Evolutionary conservation across 2,888 invertebrate species (phyloP), one percentile per base, ranked within the genome.

Genomic region (Synanthedon andrenaeformis): DNA sequence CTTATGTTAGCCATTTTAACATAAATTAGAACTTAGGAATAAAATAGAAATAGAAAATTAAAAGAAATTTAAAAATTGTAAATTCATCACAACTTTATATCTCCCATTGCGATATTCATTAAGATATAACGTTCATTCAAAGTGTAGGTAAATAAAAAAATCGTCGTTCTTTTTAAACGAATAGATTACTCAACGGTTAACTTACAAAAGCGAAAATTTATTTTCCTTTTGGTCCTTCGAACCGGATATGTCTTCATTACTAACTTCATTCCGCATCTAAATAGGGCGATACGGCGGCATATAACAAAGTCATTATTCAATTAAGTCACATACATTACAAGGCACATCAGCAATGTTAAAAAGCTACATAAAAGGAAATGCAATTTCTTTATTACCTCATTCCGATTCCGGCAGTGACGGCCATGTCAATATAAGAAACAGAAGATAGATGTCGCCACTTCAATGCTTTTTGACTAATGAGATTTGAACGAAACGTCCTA

Each of bases 361-460:
- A 66, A 66, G 64, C 59, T 69, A 72, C 74, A 65, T 73, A 74
- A 66, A 76, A 70, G 64, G 72, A 67, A 66, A 65, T 62, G 72
- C 76, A 76, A 79, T 79, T 79, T 76, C 79, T 79, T 78, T 77
- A 79, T 76, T 76, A 76, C 71, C 72, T 74, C 75, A 76, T 76
- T 78, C 60, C 64, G 60, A 76, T 76, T 74, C 76, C 57, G 62
- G 51, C 66, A 59, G 69, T 67, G 70, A 70, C 65, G 69, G 66
- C 66, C 68, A 69, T 72, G 76, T 77, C 72, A 72, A 78, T 77
- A 72, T 74, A 76, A 74, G 70, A 77, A 77, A 76, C 74, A 69
- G 63, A 75, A 79, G 76, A 79, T 76, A 74, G 73, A 81, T 76
- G 74, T 70, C 72, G 69, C 72, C 69, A 74, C 67, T 76, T 72